Evolutionary conservation across 2,888 invertebrate species (phyloP).

Genomic region (Callinectes sapidus): DNA sequence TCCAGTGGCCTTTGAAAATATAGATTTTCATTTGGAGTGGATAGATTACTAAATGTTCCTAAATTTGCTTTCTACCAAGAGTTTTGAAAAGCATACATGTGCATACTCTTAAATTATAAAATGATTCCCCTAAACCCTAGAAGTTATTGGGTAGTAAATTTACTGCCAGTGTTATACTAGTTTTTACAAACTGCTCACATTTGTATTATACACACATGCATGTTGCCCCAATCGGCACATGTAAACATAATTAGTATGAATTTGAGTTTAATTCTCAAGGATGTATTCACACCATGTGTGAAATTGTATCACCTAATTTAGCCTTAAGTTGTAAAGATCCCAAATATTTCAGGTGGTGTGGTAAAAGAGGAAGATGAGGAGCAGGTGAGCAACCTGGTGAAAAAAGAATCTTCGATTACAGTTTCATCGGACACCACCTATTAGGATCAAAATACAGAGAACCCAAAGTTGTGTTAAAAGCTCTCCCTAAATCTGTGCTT

Average conservation of each 20-base stretch:
- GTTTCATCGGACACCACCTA: background rate
- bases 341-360: background rate
- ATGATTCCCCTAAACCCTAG: no score
- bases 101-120: no score
- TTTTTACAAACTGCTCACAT: no score
- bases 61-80: no score
- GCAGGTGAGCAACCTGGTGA: background rate
- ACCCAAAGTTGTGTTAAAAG: background rate
- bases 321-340: background rate
- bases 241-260: background rate
- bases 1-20: no score
- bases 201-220: background rate
- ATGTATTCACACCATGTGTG: background rate
- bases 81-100: no score
- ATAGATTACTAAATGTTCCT: no score
- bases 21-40: no score
- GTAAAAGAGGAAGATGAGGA: background rate
- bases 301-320: background rate
- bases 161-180: no score
- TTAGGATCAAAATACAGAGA: constrained; percentile 1
- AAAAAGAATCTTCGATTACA: background rate
- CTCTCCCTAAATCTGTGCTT: background rate
- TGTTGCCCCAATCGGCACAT: background rate
- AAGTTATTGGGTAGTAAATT: no score
- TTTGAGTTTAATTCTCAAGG: background rate